Evolutionary conservation across 2,888 invertebrate genomes (phyloP), one percentile per base, ranked within the genome.

Genomic region (Nomada fucata): DNA sequence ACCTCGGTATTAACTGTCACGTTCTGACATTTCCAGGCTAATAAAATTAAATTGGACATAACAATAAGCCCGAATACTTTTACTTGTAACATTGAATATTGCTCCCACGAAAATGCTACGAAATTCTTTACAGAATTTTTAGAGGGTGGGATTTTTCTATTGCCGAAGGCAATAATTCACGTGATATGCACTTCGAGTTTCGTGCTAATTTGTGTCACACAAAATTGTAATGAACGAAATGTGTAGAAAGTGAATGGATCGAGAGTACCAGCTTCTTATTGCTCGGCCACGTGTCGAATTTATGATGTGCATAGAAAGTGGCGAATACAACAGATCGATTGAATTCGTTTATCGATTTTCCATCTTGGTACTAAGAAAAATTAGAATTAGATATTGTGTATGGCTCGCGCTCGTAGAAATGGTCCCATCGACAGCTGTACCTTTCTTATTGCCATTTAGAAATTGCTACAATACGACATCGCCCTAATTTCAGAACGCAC

Each of bases 291-390:
- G 57, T 29, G n/a, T 57, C 57, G 60, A 26, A 71, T 77, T 79
- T 60, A 79, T n/a, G 53, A 60, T 11, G 63, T 50, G 53, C 65
- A 55, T 77, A 79, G 79, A 77, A 79, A 79, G 79, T 76, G 60
- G 60, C 7, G 23, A 69, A 64, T 52, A 57, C 5, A 15, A 29
- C 18, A 63, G 15, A 20, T 55, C 13, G 20, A 36, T 55, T 10
- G 42, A 47, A 59, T 23, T 13, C 2, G 2, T 44, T 44, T 44
- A 13, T 57, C 23, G 20, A 59, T 64, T 44, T 20, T 50, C 15
- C 29, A 15, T 59, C 20, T 29, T 11, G 50, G 23, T 18, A 15
- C 61, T 63, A 42, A 36, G 64, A 15, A 2, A 15, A 60, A 71
- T 20, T 26, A n/a, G 26, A 65, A 47, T 70, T 47, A 11, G 13